phyloP scores from a whole-genome alignment of 2,797 vertebrate genomes.

The Sebastes vulpes region DNA sequence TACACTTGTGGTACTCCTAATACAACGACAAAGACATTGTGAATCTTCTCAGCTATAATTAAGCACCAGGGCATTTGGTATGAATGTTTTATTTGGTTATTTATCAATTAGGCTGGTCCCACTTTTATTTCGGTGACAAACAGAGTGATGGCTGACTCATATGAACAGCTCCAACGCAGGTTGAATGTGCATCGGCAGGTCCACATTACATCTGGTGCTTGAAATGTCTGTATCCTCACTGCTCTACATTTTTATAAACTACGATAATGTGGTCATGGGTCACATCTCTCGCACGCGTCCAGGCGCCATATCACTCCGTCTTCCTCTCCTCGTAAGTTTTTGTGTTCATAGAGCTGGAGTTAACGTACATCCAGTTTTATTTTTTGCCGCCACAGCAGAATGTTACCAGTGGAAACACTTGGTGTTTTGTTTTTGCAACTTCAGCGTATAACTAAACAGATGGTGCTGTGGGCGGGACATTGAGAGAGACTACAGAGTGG shows the following conservation, averaged over 20 bases:
- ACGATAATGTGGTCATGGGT: neutral
- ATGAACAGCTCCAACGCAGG: neutral
- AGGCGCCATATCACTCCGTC: neutral
- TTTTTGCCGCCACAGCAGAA: neutral
- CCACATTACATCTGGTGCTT: neutral
- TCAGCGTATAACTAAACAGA: neutral
- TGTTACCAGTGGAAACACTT: neutral
- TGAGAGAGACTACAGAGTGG: too few relatives aligned
- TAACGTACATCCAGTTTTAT: neutral
- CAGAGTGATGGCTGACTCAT: neutral
- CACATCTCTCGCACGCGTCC: neutral
- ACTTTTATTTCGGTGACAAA: neutral
- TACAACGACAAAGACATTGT: neutral
- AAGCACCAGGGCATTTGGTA: neutral
- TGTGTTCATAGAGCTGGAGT: neutral
- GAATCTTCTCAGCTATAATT: neutral
- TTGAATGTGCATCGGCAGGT: neutral
- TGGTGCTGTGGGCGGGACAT: neutral
- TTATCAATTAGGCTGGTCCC: neutral
- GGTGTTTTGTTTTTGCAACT: neutral
- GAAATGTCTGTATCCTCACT: neutral
- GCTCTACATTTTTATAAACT: neutral
- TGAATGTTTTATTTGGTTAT: constrained; percentile 1
- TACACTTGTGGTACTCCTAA: neutral
- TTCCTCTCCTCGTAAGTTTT: neutral